Percentiles rank a stretch among this genome's conserved stretches.
Conservation (phyloP, 2,888 invertebrate species). For the Blera fallax region DNA sequence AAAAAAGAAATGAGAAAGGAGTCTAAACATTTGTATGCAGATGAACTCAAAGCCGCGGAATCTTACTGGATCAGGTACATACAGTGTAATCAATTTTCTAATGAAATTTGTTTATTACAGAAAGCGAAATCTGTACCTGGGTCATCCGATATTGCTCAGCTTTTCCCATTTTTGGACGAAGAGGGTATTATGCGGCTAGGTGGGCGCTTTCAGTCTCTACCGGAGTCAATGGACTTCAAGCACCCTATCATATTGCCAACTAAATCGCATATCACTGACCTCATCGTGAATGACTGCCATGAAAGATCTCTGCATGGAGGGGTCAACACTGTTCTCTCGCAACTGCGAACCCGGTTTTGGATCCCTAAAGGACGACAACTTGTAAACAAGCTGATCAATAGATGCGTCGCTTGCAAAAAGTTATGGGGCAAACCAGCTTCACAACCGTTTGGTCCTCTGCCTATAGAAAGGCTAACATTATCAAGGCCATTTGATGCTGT, state of each 20-base stretch:
- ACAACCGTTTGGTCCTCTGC: not conserved
- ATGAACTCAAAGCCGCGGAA: conserved; percentile 24
- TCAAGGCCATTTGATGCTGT: conserved; percentile 1
- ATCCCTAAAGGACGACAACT: not conserved
- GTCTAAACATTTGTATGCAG: conserved; percentile 6
- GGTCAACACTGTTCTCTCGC: not conserved
- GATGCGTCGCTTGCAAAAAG: not conserved
- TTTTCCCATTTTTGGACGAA: not conserved
- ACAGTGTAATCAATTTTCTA: conserved; percentile 10
- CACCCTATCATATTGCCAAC: conserved; percentile 7
- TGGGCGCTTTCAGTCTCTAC: conserved; percentile 5
- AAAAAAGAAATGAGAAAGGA: too few species aligned
- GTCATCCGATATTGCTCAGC: conserved; percentile 13
- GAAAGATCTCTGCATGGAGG: not conserved
- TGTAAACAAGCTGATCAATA: not conserved
- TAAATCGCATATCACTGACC: too few species aligned
- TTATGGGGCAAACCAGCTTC: not conserved
- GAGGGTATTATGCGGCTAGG: not conserved
- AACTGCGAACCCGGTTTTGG: conserved; percentile 1
- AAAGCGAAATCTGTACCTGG: conserved; percentile 8
- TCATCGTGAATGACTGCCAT: too few species aligned
- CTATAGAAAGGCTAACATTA: not conserved
- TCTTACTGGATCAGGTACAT: conserved; percentile 36
- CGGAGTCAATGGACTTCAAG: conserved; percentile 1
- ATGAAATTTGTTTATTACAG: too few species aligned